Evolutionary conservation across 2,888 invertebrate species (phyloP), one percentile per base, ranked within the genome.

Genomic region (Dascillus cervinus): DNA sequence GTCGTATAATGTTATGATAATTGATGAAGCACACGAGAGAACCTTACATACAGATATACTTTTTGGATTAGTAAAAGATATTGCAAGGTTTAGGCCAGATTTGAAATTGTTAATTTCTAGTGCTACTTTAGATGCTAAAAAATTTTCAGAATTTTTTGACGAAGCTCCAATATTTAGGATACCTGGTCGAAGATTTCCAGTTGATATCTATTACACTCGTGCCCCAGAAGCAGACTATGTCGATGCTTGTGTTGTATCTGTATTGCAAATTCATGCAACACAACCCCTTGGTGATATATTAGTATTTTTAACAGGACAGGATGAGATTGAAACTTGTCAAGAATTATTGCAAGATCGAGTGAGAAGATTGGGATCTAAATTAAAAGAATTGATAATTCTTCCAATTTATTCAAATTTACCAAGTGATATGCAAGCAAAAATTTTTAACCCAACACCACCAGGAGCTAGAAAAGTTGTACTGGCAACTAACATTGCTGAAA

Each of bases 191-290:
- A 41, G 97, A 45, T 97, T 89, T 70, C 96, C 97, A 2, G 98
- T 99, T 0, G 91, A 98, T 60, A 94, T 98, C 53, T 98, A 91
- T 64, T 99, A 98, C 59, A 98, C 98, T 1, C 94, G 95, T 71
- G 96, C 97, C 0, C 98, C 98, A 0, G 98, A 98, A 69, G 96
- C 97, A 2, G 96, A 98, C 69, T 98, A 97, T 62, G 82, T 98
- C 26, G 96, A 98, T 64, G 97, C 97, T 0, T 85, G 91, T 60
- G 94, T 96, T n/a, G 91, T 95, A 1, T 92, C 96, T 0, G 82
- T 98, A 14, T 69, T 98, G 43, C 98, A 99, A 69, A 99, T 98
- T 49, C 98, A 98, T 66, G 87, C 94, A 3, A 96, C 96, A 0
- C 97, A 98, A 64, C 90, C 95, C 0, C 66, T 84, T 11, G 98